Conservation (phyloP, 2,888 invertebrate species). For the Xestobium rufovillosum region DNA sequence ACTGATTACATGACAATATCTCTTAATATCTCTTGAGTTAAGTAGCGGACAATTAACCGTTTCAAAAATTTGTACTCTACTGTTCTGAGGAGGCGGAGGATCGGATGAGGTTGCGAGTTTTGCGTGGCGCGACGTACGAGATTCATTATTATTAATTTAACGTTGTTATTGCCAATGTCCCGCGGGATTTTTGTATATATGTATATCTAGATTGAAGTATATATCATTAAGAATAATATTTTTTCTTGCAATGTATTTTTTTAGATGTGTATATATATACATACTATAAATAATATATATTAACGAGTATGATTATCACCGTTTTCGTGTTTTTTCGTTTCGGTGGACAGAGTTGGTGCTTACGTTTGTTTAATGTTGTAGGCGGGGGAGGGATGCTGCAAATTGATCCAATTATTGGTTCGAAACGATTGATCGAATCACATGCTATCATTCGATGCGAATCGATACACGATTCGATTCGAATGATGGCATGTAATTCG, state of each 20-base stretch:
- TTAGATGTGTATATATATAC: constrained; percentile 42
- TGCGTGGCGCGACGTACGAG: no score
- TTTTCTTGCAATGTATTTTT: constrained; percentile 45
- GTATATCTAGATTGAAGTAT: constrained; percentile 43
- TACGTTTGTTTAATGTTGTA: no score
- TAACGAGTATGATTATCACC: constrained; percentile 27
- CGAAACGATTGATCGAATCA: no score
- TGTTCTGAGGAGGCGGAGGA: constrained; percentile 14
- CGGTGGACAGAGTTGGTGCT: no score
- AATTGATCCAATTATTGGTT: no score
- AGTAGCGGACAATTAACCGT: constrained; percentile 25
- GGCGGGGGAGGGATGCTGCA: no score
- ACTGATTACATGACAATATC: constrained; percentile 40
- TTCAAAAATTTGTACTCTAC: constrained; percentile 18
- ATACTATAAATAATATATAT: constrained; percentile 32
- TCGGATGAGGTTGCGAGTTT: no score
- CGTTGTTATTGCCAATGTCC: constrained; percentile 35
- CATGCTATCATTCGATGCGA: no score
- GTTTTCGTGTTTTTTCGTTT: constrained; percentile 18
- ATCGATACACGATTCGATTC: no score
- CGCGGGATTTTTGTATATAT: constrained; percentile 39
- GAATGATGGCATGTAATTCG: no score
- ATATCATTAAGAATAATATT: constrained; percentile 40
- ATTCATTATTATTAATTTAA: constrained; percentile 12
- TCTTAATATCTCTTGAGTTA: constrained; percentile 36